Evolutionary conservation across 2,888 invertebrate species (phyloP), one percentile per base, ranked within the genome.

Genomic region (Pyralis farinalis): DNA sequence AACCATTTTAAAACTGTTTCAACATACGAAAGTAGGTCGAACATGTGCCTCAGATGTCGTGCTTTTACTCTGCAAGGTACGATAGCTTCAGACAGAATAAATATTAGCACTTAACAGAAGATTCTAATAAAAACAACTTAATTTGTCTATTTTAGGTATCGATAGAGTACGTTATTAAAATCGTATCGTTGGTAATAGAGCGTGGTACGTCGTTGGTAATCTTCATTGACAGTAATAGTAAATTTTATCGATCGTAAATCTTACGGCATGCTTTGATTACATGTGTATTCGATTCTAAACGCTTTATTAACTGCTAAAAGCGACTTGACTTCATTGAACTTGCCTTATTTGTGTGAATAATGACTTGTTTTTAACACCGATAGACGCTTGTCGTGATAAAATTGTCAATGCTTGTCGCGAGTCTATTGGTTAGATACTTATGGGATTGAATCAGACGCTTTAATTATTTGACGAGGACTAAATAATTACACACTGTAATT

Each of bases 11-110:
- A n/a, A n/a, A n/a, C n/a, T n/a, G 36, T 36, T 28, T 29, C 29
- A 28, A 27, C 28, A 30, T 51, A 65, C 61, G 80, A 82, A 83
- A 84, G 79, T 82, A 63, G 80, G 82, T 74, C 72, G 72, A 63
- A 66, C 61, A 60, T 57, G 58, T 58, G 63, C 63, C 61, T 65
- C 65, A 62, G 64, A 67, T 62, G 63, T 63, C 63, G 68, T 57
- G 60, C 54, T 67, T 64, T 58, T 64, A 63, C 81, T 79, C 56
- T 81, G 79, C 51, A 80, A 46, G 81, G 74, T 44, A 51, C 44
- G 59, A 58, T 55, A 53, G 16, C 16, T 16, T 16, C 16, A 1
- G 25, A 25, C 25, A 25, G 3, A 25, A 25, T 25, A 25, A 25
- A 25, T 25, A 66, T 34, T 43, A 43, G 43, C 46, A 40, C 47